These are phyloP conservation scores for Drosophila meridionalis DNA, from an alignment of 2,888 invertebrate species.

Conservation along the genomic window DNA sequence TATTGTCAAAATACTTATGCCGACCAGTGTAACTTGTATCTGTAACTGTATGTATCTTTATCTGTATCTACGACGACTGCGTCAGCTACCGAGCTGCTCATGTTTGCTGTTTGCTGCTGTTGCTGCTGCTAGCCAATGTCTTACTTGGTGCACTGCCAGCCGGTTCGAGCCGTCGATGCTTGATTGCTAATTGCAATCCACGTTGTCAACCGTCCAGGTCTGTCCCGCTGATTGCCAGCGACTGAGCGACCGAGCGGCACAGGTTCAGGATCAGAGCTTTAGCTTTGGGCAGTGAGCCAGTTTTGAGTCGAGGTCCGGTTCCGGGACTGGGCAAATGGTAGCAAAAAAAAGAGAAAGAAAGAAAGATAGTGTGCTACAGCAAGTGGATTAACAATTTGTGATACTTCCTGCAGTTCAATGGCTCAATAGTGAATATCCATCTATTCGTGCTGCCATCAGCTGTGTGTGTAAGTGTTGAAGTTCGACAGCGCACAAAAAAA, in stretches of 20 bases:
- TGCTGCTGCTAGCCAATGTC: constrained; percentile 57
- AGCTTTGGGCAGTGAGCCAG: constrained; percentile 41
- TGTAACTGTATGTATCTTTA: constrained; percentile 24
- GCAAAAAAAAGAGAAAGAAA: background rate
- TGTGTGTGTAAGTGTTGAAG: constrained; percentile 36
- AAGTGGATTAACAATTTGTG: constrained; percentile 77
- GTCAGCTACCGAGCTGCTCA: constrained; percentile 63
- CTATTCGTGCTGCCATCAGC: constrained; percentile 46
- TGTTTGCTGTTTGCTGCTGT: constrained; percentile 49
- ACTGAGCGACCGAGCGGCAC: constrained; percentile 12
- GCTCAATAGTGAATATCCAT: constrained; percentile 78
- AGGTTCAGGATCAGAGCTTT: constrained; percentile 23
- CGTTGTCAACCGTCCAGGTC: constrained; percentile 46
- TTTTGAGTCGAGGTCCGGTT: constrained; percentile 22
- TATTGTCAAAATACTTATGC: background rate
- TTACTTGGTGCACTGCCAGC: constrained; percentile 45
- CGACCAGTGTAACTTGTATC: constrained; percentile 28
- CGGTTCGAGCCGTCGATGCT: constrained; percentile 58
- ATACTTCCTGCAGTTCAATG: constrained; percentile 76
- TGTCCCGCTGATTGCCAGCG: constrained; percentile 59
- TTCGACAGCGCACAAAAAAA: constrained; percentile 59
- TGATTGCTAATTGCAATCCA: constrained; percentile 76
- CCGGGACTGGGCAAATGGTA: constrained; percentile 21
- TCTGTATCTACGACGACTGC: constrained; percentile 33
- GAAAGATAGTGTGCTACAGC: constrained; percentile 40